Conservation (phyloP, 2,113 vertebrate species). For the Psammodynastes pulverulentus region DNA sequence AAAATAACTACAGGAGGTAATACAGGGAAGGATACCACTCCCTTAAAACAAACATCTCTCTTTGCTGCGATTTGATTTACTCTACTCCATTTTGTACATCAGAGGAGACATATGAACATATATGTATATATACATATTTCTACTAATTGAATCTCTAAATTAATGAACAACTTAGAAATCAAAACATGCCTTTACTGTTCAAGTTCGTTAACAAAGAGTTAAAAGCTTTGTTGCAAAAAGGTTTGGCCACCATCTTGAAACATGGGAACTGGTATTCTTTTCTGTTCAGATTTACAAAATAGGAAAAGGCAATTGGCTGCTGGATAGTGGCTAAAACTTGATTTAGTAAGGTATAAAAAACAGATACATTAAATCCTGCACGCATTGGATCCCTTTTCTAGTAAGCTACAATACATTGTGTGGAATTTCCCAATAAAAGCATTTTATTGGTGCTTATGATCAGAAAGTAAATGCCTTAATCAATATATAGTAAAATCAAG, state of each 20-base stretch:
- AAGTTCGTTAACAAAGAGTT: neutral
- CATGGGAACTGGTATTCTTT: neutral
- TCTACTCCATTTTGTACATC: neutral
- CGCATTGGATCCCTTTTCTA: neutral
- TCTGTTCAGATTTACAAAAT: neutral
- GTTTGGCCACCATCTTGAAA: neutral
- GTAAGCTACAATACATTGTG: neutral
- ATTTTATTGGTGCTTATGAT: neutral
- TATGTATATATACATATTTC: neutral
- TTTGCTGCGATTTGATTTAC: neutral
- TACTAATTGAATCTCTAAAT: neutral
- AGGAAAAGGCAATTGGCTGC: neutral
- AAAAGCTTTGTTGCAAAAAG: neutral
- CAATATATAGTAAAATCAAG: neutral
- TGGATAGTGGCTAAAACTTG: neutral
- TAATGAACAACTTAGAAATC: neutral
- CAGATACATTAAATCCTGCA: neutral
- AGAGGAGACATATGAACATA: neutral
- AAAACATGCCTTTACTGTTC: neutral
- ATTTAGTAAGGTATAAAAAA: neutral
- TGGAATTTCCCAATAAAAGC: neutral
- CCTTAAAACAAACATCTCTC: neutral
- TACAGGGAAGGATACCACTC: too few species aligned
- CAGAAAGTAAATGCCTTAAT: neutral
- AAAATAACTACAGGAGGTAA: neutral